Conservation (phyloP, 2,797 vertebrate genomes). For the Cheirogaleus major region DNA sequence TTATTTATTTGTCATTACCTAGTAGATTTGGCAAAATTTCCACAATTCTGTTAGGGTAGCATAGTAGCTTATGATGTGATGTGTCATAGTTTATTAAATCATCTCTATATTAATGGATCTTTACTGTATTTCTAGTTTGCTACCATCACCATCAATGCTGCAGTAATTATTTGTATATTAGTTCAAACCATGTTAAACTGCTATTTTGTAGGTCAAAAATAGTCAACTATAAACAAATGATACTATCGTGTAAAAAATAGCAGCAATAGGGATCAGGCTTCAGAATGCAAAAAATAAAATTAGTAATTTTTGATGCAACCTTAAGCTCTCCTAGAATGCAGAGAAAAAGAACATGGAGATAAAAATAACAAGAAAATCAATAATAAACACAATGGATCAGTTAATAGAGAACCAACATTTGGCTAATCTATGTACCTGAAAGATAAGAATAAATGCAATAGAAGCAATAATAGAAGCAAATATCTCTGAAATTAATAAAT, state of each 20-base stretch:
- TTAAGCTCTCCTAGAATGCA: neutral
- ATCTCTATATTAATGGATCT: neutral
- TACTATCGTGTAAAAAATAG: neutral
- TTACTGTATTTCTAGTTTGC: neutral
- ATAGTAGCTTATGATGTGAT: neutral
- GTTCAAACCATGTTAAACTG: neutral
- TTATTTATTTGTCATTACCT: neutral
- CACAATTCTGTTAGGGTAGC: neutral
- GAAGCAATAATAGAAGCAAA: neutral
- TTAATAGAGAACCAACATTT: neutral
- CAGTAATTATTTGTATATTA: neutral
- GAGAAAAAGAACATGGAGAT: neutral
- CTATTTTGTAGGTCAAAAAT: neutral
- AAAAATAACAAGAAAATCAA: neutral
- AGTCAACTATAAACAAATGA: neutral
- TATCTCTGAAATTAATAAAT: neutral
- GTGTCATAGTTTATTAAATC: neutral
- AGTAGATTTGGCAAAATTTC: neutral
- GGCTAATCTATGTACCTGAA: neutral
- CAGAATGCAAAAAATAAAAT: conserved; percentile 25
- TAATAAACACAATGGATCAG: neutral
- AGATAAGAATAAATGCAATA: neutral
- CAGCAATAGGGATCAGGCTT: neutral
- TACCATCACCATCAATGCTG: neutral
- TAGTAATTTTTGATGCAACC: neutral